These are phyloP conservation scores for Pygocentrus nattereri DNA, from an alignment of 2,797 vertebrate genomes.

Conservation along the genomic window DNA sequence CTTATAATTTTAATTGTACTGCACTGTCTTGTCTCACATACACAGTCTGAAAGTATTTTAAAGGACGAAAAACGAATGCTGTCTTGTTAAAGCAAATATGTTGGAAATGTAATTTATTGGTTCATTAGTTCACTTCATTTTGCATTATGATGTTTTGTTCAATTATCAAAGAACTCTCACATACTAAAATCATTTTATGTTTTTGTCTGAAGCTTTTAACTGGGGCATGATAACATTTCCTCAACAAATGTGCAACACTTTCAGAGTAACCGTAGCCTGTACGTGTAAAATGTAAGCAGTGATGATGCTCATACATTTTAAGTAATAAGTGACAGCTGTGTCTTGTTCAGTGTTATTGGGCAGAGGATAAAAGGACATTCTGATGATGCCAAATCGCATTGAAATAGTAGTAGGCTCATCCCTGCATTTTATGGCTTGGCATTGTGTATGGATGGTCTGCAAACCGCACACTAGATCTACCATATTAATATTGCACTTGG, in stretches of 20 bases:
- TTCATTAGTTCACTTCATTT: neutral
- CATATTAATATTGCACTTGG: neutral
- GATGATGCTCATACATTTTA: neutral
- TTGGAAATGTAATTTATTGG: neutral
- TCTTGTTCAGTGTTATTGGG: too few relatives aligned
- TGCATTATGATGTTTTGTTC: neutral
- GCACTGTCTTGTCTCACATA: neutral
- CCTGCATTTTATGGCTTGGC: neutral
- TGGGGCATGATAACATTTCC: neutral
- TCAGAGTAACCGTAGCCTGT: neutral
- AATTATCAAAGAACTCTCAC: neutral
- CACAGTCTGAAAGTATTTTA: neutral
- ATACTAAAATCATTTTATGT: neutral
- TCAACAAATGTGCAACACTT: neutral
- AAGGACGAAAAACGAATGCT: neutral
- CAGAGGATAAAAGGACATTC: neutral
- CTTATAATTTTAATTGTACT: neutral
- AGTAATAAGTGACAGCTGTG: neutral
- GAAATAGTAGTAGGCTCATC: neutral
- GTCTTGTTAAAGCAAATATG: too few relatives aligned
- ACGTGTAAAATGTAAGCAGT: neutral
- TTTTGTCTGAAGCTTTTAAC: neutral
- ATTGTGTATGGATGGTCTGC: neutral
- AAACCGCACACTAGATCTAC: neutral
- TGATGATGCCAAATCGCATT: neutral